Conservation (phyloP, 2,888 invertebrate genomes). For the Ephialtes manifestator region DNA sequence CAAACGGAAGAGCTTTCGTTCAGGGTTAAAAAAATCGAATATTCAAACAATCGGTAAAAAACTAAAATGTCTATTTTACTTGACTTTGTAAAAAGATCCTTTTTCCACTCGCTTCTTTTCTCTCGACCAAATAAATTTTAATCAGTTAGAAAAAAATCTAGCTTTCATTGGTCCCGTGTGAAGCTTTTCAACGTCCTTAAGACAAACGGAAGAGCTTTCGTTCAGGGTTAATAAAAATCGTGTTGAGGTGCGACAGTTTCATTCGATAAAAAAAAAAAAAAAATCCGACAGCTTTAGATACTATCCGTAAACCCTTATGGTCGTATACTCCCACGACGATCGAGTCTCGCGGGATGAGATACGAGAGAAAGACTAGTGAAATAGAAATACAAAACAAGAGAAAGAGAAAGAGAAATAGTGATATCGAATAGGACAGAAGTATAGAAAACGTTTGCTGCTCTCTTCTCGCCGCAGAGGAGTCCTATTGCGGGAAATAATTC, state of each 20-base stretch:
- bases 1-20: background rate
- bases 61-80: no score
- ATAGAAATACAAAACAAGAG: slow-evolving; percentile 48
- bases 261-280: slow-evolving; percentile 34
- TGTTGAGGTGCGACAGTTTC: slow-evolving; percentile 33
- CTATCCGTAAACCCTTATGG: background rate
- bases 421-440: background rate
- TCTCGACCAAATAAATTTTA: no score
- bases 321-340: slow-evolving; percentile 67
- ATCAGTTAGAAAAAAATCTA: no score
- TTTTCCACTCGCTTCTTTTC: no score
- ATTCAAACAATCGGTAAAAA: no score
- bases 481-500: slow-evolving; percentile 84
- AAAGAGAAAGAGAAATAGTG: slow-evolving; percentile 44
- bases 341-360: slow-evolving; percentile 48
- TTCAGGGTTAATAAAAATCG: slow-evolving; percentile 35
- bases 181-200: background rate
- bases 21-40: slow-evolving; percentile 34
- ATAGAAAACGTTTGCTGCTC: slow-evolving; percentile 44
- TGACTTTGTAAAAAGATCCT: no score
- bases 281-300: background rate
- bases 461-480: slow-evolving; percentile 63
- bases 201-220: background rate
- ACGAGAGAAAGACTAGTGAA: slow-evolving; percentile 65
- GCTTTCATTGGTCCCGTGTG: no score